phyloP scores from a whole-genome alignment of 2,888 invertebrate genomes.

The Philonicus albiceps region DNA sequence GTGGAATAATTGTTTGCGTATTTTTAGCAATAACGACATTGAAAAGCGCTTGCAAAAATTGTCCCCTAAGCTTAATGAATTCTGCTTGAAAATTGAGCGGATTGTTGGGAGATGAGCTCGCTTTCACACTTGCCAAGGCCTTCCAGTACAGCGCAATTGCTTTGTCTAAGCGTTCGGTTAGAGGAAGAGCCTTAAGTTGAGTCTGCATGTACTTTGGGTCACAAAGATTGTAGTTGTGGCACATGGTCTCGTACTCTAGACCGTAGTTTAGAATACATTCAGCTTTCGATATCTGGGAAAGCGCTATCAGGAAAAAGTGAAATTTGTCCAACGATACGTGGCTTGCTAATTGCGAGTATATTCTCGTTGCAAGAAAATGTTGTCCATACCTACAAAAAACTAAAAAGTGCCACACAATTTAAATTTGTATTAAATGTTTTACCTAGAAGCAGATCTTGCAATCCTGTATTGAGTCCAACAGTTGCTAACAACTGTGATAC shows the following conservation, averaged over 20 bases:
- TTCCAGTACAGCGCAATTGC: constrained; percentile 72
- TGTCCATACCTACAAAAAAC: constrained; percentile 72
- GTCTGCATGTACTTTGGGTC: constrained; percentile 55
- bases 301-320: constrained; percentile 85
- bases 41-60: constrained; percentile 72
- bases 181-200: constrained; percentile 58
- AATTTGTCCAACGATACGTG: constrained; percentile 85
- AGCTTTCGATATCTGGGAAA: constrained; percentile 79
- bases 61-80: constrained; percentile 77
- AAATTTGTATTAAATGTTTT: constrained; percentile 59
- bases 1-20: constrained; percentile 82
- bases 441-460: constrained; percentile 82
- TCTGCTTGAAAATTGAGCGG: constrained; percentile 74
- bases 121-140: constrained; percentile 67
- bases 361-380: constrained; percentile 73
- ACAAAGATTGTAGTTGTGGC: constrained; percentile 56
- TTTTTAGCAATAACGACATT: constrained; percentile 63
- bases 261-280: constrained; percentile 71
- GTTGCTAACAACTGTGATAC: constrained; percentile 68
- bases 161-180: constrained; percentile 64
- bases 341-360: constrained; percentile 71
- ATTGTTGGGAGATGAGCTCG: constrained; percentile 64
- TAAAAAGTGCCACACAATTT: neutral
- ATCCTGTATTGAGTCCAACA: constrained; percentile 88
- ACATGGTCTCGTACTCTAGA: constrained; percentile 64